Evolutionary conservation across 2,113 vertebrate genomes (phyloP).

Genomic region (Tachysurus vachellii): DNA sequence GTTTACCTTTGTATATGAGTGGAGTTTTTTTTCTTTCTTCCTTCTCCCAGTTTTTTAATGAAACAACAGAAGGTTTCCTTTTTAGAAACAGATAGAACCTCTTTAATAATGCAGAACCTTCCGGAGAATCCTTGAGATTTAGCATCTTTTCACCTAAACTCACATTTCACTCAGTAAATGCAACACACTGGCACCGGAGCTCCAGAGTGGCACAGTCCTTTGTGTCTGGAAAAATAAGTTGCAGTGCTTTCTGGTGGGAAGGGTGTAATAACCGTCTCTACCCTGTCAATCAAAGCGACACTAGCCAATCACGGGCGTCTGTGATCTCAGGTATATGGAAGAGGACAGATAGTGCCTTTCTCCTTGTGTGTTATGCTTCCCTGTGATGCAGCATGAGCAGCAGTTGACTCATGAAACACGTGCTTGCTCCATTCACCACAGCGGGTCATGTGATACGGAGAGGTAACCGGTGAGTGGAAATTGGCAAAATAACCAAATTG

Average conservation of each 20-base stretch:
- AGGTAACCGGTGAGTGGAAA: background rate
- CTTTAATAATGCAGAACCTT: background rate
- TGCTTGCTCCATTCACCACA: too few relatives aligned
- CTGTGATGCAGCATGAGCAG: too few relatives aligned
- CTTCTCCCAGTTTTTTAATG: too few relatives aligned
- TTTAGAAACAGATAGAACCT: background rate
- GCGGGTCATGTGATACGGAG: too few relatives aligned
- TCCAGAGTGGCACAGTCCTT: background rate
- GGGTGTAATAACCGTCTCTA: background rate
- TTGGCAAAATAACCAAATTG: background rate
- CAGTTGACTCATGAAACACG: too few relatives aligned
- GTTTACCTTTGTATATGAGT: constrained; percentile 73
- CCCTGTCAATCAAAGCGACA: background rate
- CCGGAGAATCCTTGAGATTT: background rate
- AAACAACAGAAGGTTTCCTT: background rate
- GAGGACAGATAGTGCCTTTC: background rate
- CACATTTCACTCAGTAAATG: too few relatives aligned
- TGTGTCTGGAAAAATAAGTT: background rate
- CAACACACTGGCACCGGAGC: too few relatives aligned
- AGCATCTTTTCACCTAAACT: too few relatives aligned
- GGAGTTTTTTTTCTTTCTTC: constrained; percentile 51
- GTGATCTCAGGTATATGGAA: background rate
- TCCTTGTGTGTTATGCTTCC: too few relatives aligned
- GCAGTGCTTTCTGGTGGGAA: background rate
- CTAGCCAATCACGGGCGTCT: background rate